A percentile compares a stretch with the other conserved stretches of the same genome.
These are phyloP conservation scores for Leptinotarsa lineolata DNA, from an alignment of 1,140 invertebrate genomes.

Conservation along the genomic window DNA sequence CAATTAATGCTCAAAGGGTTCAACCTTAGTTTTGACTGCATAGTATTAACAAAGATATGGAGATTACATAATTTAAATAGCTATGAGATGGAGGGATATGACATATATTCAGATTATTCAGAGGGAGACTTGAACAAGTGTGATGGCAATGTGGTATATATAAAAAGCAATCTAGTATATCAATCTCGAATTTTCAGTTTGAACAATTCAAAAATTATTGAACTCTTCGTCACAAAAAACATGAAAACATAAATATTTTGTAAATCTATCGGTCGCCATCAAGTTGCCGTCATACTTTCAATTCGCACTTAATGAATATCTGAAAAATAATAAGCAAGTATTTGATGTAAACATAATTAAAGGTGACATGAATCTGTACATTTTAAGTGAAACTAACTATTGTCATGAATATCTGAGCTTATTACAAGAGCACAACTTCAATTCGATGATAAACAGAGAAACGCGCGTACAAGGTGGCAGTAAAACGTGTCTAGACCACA, in stretches of 20 bases:
- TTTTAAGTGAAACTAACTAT: not conserved
- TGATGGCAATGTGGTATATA: too few relatives aligned
- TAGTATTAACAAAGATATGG: too few relatives aligned
- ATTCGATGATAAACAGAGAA: not conserved
- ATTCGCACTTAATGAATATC: conserved; percentile 3
- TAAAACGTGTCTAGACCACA: not conserved
- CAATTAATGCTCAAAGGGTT: too few relatives aligned
- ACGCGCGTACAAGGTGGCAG: not conserved
- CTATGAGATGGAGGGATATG: too few relatives aligned
- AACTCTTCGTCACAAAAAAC: not conserved
- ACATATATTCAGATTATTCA: too few relatives aligned
- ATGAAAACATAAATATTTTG: not conserved
- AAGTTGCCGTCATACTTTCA: not conserved
- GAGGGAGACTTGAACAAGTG: too few relatives aligned
- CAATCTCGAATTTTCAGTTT: too few relatives aligned
- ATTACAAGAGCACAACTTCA: not conserved
- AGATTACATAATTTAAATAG: too few relatives aligned
- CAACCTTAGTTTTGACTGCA: too few relatives aligned
- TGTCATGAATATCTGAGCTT: not conserved
- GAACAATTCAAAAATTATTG: too few relatives aligned
- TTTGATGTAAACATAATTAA: not conserved
- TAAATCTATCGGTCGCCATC: not conserved
- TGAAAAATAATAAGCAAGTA: not conserved
- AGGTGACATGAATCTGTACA: not conserved
- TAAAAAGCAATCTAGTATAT: too few relatives aligned